Percentiles rank a stretch among this genome's conserved stretches.
Conservation (phyloP, 2,797 vertebrate genomes). For the Cichlasoma orientale region DNA sequence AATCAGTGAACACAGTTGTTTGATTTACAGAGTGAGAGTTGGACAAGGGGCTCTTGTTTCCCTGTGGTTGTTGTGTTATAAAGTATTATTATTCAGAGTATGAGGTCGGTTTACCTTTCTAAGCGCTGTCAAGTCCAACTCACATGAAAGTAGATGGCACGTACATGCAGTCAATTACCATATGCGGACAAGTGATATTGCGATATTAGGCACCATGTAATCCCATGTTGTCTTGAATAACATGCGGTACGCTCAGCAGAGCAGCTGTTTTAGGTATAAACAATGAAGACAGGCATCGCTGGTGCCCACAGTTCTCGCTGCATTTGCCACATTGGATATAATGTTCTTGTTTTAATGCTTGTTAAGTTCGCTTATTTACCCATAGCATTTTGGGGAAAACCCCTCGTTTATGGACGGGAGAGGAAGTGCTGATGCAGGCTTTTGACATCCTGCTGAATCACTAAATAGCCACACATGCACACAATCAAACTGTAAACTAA, state of each 20-base stretch:
- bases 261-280: constrained; percentile 78
- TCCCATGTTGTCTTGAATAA: constrained; percentile 74
- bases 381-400: constrained; percentile 64
- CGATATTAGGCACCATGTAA: constrained; percentile 73
- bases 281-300: constrained; percentile 55
- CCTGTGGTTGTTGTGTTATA: constrained; percentile 59
- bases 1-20: constrained; percentile 49
- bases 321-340: constrained; percentile 62
- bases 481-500: constrained; percentile 56
- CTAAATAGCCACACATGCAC: constrained; percentile 63
- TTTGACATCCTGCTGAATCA: constrained; percentile 72
- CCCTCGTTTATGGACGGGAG: constrained; percentile 54
- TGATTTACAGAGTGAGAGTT: constrained; percentile 59
- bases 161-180: constrained; percentile 69
- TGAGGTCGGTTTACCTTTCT: constrained; percentile 66
- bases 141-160: constrained; percentile 68
- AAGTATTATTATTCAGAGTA: constrained; percentile 60
- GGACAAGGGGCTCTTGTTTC: constrained; percentile 74
- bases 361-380: constrained; percentile 69
- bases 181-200: constrained; percentile 71
- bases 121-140: constrained; percentile 61
- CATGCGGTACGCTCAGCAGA: constrained; percentile 48
- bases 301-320: constrained; percentile 51
- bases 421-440: constrained; percentile 60
- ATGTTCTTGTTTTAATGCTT: constrained; percentile 68